These are phyloP conservation scores for Drosophila varians DNA, from an alignment of 1,140 invertebrate species.

Conservation along the genomic window DNA sequence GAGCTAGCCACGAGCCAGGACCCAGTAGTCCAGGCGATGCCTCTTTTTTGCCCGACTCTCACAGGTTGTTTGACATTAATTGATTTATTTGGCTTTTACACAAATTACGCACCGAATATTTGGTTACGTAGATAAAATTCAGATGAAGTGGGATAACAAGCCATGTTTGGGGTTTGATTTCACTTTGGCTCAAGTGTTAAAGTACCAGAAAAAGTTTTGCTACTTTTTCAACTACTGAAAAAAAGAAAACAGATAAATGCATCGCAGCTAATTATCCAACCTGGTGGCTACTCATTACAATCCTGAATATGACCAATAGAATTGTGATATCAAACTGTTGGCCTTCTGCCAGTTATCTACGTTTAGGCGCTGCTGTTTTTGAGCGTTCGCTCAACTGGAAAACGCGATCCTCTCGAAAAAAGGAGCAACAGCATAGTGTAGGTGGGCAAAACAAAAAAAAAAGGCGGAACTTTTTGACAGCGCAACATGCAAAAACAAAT, in stretches of 20 bases:
- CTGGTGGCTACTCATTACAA: not conserved
- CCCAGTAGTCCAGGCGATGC: not conserved
- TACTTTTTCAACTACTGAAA: not conserved
- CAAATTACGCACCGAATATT: slow-evolving; percentile 70
- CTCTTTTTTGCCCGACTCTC: slow-evolving; percentile 30
- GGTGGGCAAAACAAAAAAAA: slow-evolving; percentile 12
- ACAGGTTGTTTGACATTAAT: slow-evolving; percentile 83
- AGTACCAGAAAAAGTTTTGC: not conserved
- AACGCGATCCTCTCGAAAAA: slow-evolving; percentile 13
- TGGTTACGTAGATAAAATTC: slow-evolving; percentile 26
- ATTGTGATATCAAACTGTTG: slow-evolving; percentile 28
- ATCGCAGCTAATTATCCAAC: not conserved
- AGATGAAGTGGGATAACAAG: not conserved
- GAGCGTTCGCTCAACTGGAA: slow-evolving; percentile 32
- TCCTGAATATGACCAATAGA: slow-evolving; percentile 12
- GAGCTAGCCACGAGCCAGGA: slow-evolving; percentile 5
- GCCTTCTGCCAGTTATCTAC: slow-evolving; percentile 15
- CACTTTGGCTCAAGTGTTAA: slow-evolving; percentile 25
- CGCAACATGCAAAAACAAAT: slow-evolving; percentile 78
- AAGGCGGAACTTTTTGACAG: slow-evolving; percentile 67
- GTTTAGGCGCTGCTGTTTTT: slow-evolving; percentile 33
- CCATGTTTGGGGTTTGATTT: slow-evolving; percentile 9
- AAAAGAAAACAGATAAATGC: not conserved
- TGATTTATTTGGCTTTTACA: slow-evolving; percentile 83
- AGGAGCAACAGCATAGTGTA: not conserved